Base-by-base conservation (phyloP, 1,140 invertebrate species). In the Pemphigus obesinymphae region DNA sequence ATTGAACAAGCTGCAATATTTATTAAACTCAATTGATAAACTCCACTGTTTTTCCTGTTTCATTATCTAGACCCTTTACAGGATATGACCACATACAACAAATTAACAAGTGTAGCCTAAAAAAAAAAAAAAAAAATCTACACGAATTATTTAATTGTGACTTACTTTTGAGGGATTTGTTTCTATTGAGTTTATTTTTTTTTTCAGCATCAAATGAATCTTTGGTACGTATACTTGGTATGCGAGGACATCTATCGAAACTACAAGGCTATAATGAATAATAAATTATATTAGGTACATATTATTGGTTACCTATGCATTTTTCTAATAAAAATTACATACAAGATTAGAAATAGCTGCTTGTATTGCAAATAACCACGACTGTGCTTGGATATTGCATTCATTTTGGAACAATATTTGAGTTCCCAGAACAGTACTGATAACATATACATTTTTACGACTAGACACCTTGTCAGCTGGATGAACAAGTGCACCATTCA, bases 321-420 rank as follows among this genome's bases (percentile, higher is more conserved):
- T 29, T 48, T 20, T 26, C 0, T 45, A 68, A 61, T 11, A 81
- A 7, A 81, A 66, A 73, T 37, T 11, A 75, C 66, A 78, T 83
- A 89, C 89, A 83, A 90, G 84, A 83, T 87, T 88, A 68, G 86
- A 85, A 45, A 90, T 89, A 45, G 87, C 87, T 81, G 86, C 85
- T 81, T 88, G 85, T 82, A 91, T 90, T 45, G 87, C 87, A 48
- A 88, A 86, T 83, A 88, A 89, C 90, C 90, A 91, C 83, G 89
- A 87, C 17, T 85, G 84, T 68, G 88, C 87, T 40, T 86, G 85
- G 66, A 87, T 83, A 23, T 86, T 85, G 84, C 88, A 88, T 70
- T 91, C 90, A 83, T 87, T 88, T 83, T 91, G 90, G 81, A 91
- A 86, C 5, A 91, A 86, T 40, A 91, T 87, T 86, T 90, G 89